Base-by-base conservation (phyloP, 2,797 vertebrate species). In the Pagetopsis macropterus region DNA sequence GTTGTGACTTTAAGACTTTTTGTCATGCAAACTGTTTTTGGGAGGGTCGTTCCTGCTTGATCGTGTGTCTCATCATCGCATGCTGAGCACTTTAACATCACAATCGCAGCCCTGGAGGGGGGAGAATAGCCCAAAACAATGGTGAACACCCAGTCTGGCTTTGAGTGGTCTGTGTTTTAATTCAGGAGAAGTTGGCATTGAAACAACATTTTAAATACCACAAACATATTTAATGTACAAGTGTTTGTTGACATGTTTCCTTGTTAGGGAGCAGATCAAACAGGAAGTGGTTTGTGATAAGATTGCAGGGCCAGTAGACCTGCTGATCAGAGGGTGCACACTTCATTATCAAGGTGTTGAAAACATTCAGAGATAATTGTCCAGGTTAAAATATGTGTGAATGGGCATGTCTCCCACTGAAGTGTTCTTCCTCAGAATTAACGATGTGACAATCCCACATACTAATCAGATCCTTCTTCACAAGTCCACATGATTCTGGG, bases 51-150 rank as follows among this genome's bases (percentile, higher is more conserved):
- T 85, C 77, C 78, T 84, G 90, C 87, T 83, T 75, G 78, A 83
- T 86, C 80, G 85, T 89, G 91, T 83, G 82, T 84, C 87, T 91
- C 90, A 92, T 93, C 87, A 84, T 81, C 85, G 81, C 93, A 82
- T 65, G 89, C 90, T 90, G 92, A 79, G 91, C 87, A 81, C 83
- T 89, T 93, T 91, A 88, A 85, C 89, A 91, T 93, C 79, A 93
- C 90, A 93, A 94, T 94, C 79, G 73, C 71, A 51, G 59, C 76
- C 74, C 75, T 69, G 81, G 82, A 68, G 67, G 67, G 65, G 66
- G 54, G 54, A 12, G 46, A 27, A 6, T 56, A 67, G 61, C 45
- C 10, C 10, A 2, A 43, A 55, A 61, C 31, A 71, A 59, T 48
- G 55, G 16, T 15, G 64, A 37, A 59, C 63, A 51, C 66, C 51